These are phyloP conservation scores for Cheirogaleus medius DNA, from an alignment of 2,113 vertebrate genomes.

Conservation along the genomic window DNA sequence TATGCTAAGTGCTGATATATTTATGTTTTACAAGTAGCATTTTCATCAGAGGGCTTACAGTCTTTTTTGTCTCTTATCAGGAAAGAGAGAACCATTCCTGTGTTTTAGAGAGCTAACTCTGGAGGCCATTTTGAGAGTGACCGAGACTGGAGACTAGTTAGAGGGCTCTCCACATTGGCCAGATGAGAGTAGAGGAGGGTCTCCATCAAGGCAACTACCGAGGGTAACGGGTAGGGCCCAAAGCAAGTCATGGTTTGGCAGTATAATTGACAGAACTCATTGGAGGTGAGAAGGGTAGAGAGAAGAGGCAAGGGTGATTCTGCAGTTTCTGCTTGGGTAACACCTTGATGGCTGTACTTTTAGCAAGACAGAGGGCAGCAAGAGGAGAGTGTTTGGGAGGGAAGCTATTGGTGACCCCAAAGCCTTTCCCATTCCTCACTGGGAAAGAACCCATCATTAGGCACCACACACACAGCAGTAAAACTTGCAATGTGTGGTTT, in stretches of 20 bases:
- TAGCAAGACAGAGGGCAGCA: background rate
- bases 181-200: background rate
- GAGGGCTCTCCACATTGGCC: background rate
- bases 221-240: background rate
- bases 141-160: background rate
- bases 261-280: background rate
- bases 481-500: fast-evolving
- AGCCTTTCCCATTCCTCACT: background rate
- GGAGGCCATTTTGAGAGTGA: background rate
- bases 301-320: background rate
- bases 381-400: background rate
- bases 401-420: background rate
- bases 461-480: background rate
- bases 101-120: background rate
- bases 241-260: background rate
- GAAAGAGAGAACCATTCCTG: background rate
- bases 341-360: background rate
- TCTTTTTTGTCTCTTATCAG: background rate
- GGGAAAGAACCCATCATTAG: background rate
- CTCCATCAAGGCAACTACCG: background rate
- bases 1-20: background rate
- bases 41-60: background rate
- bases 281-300: background rate
- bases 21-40: background rate
- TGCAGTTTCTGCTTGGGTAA: background rate